These are phyloP conservation scores for Pantherophis vulpinus DNA, from an alignment of 2,797 vertebrate genomes.

Conservation along the genomic window DNA sequence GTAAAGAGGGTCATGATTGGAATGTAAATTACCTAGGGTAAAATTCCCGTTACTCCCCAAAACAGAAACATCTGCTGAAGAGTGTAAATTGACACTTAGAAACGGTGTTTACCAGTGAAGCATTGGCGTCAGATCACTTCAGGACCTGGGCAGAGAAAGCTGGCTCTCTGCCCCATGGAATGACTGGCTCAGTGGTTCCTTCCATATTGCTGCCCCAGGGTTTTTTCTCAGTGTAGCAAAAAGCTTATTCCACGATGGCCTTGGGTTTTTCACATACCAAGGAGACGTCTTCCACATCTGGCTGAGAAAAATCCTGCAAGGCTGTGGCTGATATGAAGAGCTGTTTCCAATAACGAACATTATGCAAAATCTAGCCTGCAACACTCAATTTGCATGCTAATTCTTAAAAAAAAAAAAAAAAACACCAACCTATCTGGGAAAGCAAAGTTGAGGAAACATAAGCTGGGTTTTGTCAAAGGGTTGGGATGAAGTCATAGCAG, in stretches of 20 bases:
- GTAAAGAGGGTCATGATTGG: too few relatives aligned
- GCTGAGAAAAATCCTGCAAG: not conserved
- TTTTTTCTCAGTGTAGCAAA: constrained; percentile 38
- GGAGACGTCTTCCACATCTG: not conserved
- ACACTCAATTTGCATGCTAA: not conserved
- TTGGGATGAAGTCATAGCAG: constrained; percentile 8
- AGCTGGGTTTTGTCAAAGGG: constrained; percentile 17
- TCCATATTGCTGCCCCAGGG: constrained; percentile 58
- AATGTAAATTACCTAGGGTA: not conserved
- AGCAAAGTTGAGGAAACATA: not conserved
- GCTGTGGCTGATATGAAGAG: not conserved
- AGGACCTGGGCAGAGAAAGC: constrained; percentile 45
- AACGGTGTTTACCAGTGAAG: constrained; percentile 55
- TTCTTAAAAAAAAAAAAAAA: not conserved
- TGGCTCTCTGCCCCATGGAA: constrained; percentile 51
- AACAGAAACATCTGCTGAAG: constrained; percentile 65
- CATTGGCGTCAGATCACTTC: constrained; percentile 41
- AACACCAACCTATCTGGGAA: not conserved
- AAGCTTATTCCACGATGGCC: not conserved
- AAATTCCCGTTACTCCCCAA: constrained; percentile 59
- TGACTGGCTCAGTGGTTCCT: constrained; percentile 52
- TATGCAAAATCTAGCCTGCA: constrained; percentile 54
- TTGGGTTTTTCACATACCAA: not conserved
- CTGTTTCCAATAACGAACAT: constrained; percentile 60
- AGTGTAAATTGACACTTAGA: constrained; percentile 47